Evolutionary conservation across 1,140 invertebrate species (phyloP).

Genomic region (Chrysoperla carnea): DNA sequence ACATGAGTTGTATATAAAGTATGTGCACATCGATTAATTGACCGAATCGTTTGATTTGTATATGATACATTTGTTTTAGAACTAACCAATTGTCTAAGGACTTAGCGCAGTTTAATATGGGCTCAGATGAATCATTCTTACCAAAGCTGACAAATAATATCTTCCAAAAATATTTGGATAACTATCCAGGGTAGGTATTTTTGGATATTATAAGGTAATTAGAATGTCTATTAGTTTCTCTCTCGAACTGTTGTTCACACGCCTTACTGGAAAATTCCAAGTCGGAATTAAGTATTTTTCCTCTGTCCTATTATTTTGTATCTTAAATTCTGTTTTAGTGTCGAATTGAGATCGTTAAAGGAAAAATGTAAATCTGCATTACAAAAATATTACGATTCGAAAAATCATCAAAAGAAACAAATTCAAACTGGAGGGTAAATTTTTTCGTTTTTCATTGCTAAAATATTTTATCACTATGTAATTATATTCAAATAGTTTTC

Average conservation of each 20-base stretch:
- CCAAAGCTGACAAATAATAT: constrained; percentile 67
- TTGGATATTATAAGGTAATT: constrained; percentile 46
- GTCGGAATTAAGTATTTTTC: no score
- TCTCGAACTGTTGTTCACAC: no score
- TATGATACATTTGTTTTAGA: constrained; percentile 16
- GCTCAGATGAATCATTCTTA: constrained; percentile 62
- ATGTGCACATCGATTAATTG: no score
- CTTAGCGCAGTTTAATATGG: constrained; percentile 55
- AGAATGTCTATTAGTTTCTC: constrained; percentile 8
- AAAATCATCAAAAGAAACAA: constrained; percentile 89
- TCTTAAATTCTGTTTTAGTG: no score
- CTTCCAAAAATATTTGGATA: constrained; percentile 62
- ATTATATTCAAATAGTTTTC: constrained; percentile 51
- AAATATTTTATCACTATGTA: neutral
- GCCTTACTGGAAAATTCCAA: no score
- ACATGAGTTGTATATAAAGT: constrained; percentile 76
- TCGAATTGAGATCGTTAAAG: constrained; percentile 60
- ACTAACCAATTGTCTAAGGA: constrained; percentile 58
- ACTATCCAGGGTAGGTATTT: constrained; percentile 35
- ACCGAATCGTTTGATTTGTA: no score
- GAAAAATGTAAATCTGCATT: constrained; percentile 57
- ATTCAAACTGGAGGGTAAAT: constrained; percentile 35
- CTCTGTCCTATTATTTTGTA: no score
- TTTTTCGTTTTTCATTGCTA: constrained; percentile 1
- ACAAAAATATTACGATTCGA: constrained; percentile 78